Percentiles rank a stretch among this genome's conserved stretches.
phyloP scores from a whole-genome alignment of 1,140 invertebrate genomes.

The Bicyclus anynana region DNA sequence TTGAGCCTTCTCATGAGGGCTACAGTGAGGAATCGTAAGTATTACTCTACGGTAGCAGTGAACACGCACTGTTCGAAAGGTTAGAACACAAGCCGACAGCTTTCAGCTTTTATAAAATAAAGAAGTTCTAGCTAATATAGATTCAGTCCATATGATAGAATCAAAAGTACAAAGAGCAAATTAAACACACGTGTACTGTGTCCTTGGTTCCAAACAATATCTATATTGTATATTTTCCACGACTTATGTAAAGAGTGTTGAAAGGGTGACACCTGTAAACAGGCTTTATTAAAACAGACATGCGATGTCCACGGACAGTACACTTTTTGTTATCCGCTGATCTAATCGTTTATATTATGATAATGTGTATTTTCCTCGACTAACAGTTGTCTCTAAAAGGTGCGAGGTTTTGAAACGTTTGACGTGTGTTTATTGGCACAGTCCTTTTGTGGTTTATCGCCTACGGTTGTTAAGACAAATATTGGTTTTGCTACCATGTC shows the following conservation, averaged over 20 bases:
- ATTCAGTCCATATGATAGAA: no score
- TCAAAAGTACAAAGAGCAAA: background rate
- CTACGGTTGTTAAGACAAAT: background rate
- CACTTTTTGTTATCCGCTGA: constrained; percentile 24
- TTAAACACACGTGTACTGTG: background rate
- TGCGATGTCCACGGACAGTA: constrained; percentile 23
- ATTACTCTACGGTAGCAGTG: no score
- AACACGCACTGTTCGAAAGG: no score
- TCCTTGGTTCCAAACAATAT: background rate
- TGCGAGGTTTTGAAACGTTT: constrained; percentile 15
- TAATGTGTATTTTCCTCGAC: constrained; percentile 18
- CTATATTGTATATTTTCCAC: constrained; percentile 12
- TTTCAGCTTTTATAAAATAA: no score
- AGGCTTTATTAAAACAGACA: constrained; percentile 24
- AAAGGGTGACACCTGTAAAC: constrained; percentile 21
- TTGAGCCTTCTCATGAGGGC: no score
- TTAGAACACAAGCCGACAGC: no score
- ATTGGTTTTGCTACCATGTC: background rate
- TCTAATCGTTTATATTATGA: constrained; percentile 28
- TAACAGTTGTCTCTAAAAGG: constrained; percentile 17
- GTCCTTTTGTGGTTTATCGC: constrained; percentile 9
- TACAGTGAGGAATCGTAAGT: no score
- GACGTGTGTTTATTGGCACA: constrained; percentile 2
- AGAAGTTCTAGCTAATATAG: no score
- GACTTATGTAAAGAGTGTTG: constrained; percentile 11